These are phyloP conservation scores for Apodemia mormo DNA, from an alignment of 2,888 invertebrate species.

Conservation along the genomic window DNA sequence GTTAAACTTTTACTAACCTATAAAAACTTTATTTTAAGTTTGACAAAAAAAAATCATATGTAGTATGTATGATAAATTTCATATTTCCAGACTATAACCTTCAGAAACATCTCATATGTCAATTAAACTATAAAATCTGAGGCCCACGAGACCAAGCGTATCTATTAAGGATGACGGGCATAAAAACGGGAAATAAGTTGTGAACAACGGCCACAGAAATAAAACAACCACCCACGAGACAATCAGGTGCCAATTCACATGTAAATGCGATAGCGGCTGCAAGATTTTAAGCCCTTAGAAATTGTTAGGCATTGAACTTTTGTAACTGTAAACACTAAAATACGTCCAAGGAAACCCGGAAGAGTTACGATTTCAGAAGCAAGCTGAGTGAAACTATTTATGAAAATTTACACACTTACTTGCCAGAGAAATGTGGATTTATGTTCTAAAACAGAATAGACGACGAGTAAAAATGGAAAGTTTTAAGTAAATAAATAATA, in stretches of 20 bases:
- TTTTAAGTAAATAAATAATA: slow-evolving; percentile 72
- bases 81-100: neutral
- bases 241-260: slow-evolving; percentile 37
- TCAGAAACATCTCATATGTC: slow-evolving; percentile 24
- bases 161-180: slow-evolving; percentile 60
- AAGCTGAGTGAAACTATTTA: slow-evolving; percentile 61
- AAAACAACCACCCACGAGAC: slow-evolving; percentile 50
- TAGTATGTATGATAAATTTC: neutral
- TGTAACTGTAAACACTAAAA: slow-evolving; percentile 48
- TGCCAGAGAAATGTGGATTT: slow-evolving; percentile 51
- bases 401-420: slow-evolving; percentile 52
- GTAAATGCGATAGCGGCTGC: slow-evolving; percentile 32
- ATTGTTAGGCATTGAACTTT: slow-evolving; percentile 14
- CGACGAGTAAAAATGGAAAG: slow-evolving; percentile 61
- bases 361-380: slow-evolving; percentile 58
- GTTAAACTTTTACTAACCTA: neutral
- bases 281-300: slow-evolving; percentile 1
- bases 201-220: slow-evolving; percentile 69
- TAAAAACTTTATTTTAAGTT: neutral
- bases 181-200: slow-evolving; percentile 72
- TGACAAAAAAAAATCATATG: neutral
- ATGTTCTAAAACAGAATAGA: slow-evolving; percentile 45
- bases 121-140: slow-evolving; percentile 27
- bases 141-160: slow-evolving; percentile 41
- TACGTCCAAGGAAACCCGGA: slow-evolving; percentile 62